These are phyloP conservation scores for Goniozus legneri DNA, from an alignment of 1,140 invertebrate genomes.

Conservation along the genomic window DNA sequence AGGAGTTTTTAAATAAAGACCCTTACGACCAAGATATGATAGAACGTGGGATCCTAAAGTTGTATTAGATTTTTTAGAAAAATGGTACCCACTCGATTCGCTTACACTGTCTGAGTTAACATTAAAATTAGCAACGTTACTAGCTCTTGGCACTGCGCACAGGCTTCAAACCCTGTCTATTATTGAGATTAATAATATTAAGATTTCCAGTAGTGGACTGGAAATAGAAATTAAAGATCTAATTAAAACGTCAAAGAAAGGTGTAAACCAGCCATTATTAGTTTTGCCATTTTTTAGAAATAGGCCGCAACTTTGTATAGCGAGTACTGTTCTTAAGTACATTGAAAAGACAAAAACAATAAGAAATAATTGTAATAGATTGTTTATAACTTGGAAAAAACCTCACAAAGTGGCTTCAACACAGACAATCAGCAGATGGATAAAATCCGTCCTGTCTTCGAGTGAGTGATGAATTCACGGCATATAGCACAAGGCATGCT, in stretches of 20 bases:
- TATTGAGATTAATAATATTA: constrained; percentile 7
- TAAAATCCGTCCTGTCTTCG: neutral
- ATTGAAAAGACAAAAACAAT: neutral
- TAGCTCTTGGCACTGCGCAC: constrained; percentile 14
- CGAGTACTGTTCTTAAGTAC: neutral
- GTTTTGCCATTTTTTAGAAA: neutral
- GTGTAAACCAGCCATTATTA: neutral
- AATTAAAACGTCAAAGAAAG: neutral
- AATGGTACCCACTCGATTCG: neutral
- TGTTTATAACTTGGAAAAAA: neutral
- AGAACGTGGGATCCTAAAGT: neutral
- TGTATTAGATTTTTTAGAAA: neutral
- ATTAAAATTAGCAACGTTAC: constrained; percentile 12
- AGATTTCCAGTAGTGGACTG: neutral
- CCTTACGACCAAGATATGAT: neutral
- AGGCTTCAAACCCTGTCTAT: constrained; percentile 27
- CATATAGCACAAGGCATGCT: neutral
- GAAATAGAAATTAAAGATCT: neutral
- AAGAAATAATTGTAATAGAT: neutral
- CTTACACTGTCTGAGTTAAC: constrained; percentile 2
- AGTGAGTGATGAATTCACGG: neutral
- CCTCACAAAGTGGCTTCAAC: neutral
- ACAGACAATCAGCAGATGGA: neutral
- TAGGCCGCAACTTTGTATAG: neutral
- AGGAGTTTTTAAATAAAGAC: neutral